Conservation (phyloP, 2,797 vertebrate genomes). For the Nothura maculosa region DNA sequence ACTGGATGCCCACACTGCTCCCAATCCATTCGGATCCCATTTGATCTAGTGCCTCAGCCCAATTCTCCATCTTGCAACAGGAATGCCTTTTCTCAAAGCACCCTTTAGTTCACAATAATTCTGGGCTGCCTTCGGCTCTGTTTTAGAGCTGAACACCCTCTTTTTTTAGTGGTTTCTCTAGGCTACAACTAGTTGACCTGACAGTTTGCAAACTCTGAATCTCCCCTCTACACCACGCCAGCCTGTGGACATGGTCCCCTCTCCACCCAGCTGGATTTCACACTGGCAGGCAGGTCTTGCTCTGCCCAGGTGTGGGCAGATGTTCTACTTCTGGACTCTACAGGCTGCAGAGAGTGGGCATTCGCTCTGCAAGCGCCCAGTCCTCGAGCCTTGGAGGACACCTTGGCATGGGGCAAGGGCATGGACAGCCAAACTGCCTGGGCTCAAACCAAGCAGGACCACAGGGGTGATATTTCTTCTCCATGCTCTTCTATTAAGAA, state of each 20-base stretch:
- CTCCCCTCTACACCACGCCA: background rate
- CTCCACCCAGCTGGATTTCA: background rate
- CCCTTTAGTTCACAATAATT: background rate
- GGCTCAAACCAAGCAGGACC: fast-evolving
- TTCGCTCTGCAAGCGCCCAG: too few relatives aligned
- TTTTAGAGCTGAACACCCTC: background rate
- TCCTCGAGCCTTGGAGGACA: too few relatives aligned
- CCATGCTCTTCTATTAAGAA: background rate
- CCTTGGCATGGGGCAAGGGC: too few relatives aligned
- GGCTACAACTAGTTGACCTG: too few relatives aligned
- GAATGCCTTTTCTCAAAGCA: too few relatives aligned
- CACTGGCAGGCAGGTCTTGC: background rate
- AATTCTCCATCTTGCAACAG: background rate
- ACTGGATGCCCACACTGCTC: too few relatives aligned
- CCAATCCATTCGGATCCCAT: background rate
- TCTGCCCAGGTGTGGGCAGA: background rate
- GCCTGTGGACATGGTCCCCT: fast-evolving
- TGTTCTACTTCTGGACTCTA: background rate
- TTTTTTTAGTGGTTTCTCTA: too few relatives aligned
- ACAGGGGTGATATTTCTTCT: background rate
- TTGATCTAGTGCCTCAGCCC: background rate
- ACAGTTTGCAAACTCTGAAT: background rate
- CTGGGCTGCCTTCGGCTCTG: fast-evolving
- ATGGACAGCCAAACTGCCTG: too few relatives aligned
- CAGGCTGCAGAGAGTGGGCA: background rate